Conservation (phyloP, 1,140 invertebrate genomes). For the Bombyx mori region ASM3026992v2 NC_085124.1:8376501-8377000, state of each 20-base stretch:
- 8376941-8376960: constrained; percentile 93
- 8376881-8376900: constrained; percentile 91
- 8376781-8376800: constrained; percentile 90
- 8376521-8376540: constrained; percentile 13
- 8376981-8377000: constrained; percentile 78
- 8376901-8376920: constrained; percentile 93
- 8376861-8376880: neutral
- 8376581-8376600: constrained; percentile 82
- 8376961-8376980: constrained; percentile 90
- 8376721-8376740: constrained; percentile 72
- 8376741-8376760: constrained; percentile 82
- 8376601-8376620: constrained; percentile 86
- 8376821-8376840: neutral
- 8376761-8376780: constrained; percentile 78
- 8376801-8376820: constrained; percentile 65
- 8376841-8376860: neutral
- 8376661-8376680: constrained; percentile 86
- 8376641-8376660: constrained; percentile 90
- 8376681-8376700: constrained; percentile 83
- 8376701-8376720: constrained; percentile 87
- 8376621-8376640: constrained; percentile 91
- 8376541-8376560: constrained; percentile 60
- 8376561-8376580: constrained; percentile 88
- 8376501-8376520: neutral
- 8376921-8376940: constrained; percentile 91